Evolutionary conservation across 1,140 invertebrate species (phyloP).

Genomic region (Lasaia peninsularis): DNA sequence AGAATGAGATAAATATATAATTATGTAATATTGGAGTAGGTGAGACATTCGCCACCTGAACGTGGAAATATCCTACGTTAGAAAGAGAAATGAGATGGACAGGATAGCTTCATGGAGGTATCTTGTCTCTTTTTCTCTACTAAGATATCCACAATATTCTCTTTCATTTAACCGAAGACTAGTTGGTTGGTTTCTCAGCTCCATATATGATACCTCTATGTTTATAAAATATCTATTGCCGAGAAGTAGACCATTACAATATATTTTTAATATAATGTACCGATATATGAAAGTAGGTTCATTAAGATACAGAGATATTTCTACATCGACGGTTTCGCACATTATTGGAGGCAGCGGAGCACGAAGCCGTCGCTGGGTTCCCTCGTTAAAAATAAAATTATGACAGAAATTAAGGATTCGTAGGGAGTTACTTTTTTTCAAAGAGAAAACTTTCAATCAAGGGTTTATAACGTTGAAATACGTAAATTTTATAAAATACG

Average conservation of each 20-base stretch:
- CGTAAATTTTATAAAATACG: neutral
- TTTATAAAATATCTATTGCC: no score
- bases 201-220: no score
- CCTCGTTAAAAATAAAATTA: constrained; percentile 63
- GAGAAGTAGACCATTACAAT: neutral
- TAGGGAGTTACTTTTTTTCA: neutral
- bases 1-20: no score
- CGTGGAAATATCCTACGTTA: no score
- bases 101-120: no score
- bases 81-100: no score
- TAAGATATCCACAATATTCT: no score
- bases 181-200: no score
- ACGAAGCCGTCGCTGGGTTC: constrained; percentile 46
- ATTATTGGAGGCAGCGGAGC: constrained; percentile 55
- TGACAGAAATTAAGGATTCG: constrained; percentile 43
- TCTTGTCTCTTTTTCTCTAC: no score
- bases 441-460: neutral
- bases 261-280: neutral
- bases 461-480: neutral
- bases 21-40: no score
- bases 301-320: constrained; percentile 41
- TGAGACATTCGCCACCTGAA: no score
- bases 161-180: no score
- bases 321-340: constrained; percentile 43
- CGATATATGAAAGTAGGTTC: constrained; percentile 5